Evolutionary conservation across 1,140 invertebrate genomes (phyloP).

Genomic region (Polypedilum vanderplanki): DNA sequence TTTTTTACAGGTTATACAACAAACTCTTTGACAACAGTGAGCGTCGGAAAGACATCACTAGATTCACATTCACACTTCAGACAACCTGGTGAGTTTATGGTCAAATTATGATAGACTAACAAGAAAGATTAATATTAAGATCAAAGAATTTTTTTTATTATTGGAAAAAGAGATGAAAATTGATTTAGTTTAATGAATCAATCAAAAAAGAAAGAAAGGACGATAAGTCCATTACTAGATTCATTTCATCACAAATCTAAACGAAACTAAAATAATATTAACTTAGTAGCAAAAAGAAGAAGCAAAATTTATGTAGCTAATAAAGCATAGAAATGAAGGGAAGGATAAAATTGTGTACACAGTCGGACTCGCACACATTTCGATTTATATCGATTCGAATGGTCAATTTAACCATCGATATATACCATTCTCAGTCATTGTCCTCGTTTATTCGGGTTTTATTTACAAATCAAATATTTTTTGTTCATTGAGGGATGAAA

Average conservation of each 20-base stretch:
- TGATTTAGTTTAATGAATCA: too few relatives aligned
- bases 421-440: not conserved
- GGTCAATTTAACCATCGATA: slow-evolving; percentile 26
- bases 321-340: not conserved
- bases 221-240: too few relatives aligned
- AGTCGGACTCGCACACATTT: not conserved
- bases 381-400: not conserved
- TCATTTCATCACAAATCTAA: too few relatives aligned
- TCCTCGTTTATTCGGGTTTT: not conserved
- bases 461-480: slow-evolving; percentile 26
- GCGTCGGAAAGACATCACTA: slow-evolving; percentile 64
- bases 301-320: slow-evolving; percentile 16
- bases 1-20: slow-evolving; percentile 63
- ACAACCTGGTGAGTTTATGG: slow-evolving; percentile 64
- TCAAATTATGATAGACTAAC: too few relatives aligned
- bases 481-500: not conserved
- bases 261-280: too few relatives aligned
- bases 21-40: slow-evolving; percentile 59
- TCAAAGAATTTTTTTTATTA: too few relatives aligned
- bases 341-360: not conserved
- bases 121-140: too few relatives aligned
- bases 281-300: not conserved
- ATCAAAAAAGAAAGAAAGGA: too few relatives aligned
- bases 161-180: too few relatives aligned
- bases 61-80: slow-evolving; percentile 77